phyloP scores from a whole-genome alignment of 2,113 vertebrate genomes.

The Mus pahari region DNA sequence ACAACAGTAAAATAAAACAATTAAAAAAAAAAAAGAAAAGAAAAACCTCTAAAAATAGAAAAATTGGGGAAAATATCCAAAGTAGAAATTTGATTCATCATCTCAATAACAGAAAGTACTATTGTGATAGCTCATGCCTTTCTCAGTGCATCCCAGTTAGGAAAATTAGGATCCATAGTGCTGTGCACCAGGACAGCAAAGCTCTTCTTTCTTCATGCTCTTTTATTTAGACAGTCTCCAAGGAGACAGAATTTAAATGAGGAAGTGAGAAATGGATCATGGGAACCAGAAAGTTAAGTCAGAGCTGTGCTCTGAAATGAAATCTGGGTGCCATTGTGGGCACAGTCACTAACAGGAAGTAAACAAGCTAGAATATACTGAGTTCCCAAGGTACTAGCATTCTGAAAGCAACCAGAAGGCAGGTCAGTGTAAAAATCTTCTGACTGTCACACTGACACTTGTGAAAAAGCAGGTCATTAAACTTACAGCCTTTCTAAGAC shows the following conservation, averaged over 20 bases:
- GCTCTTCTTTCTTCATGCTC: background rate
- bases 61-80: background rate
- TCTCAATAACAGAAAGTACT: background rate
- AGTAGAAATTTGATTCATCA: background rate
- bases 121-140: background rate
- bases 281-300: background rate
- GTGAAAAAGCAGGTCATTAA: constrained; percentile 5
- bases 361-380: background rate
- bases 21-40: too few relatives aligned
- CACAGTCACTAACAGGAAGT: background rate
- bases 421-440: background rate
- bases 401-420: constrained; percentile 11
- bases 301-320: background rate
- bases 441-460: background rate
- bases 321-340: background rate
- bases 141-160: background rate
- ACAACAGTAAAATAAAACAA: background rate
- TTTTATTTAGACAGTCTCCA: background rate
- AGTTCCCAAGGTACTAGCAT: background rate
- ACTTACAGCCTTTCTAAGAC: background rate
- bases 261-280: background rate
- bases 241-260: background rate
- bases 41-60: too few relatives aligned
- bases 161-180: background rate
- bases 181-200: background rate